phyloP scores from a whole-genome alignment of 2,888 invertebrate species.

The Drosophila parthenogenetica region DNA sequence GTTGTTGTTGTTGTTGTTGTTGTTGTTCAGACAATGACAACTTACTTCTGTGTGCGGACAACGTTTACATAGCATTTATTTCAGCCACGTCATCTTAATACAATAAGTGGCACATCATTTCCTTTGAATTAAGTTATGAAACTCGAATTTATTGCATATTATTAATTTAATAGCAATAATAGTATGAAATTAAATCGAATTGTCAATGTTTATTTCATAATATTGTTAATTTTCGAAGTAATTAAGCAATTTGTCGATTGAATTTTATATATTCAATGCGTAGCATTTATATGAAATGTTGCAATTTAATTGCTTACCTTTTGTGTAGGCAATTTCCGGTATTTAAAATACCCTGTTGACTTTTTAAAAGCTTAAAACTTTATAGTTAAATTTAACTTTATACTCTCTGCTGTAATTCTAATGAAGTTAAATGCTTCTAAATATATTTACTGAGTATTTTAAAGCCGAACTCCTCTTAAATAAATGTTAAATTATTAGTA shows the following conservation, averaged over 20 bases:
- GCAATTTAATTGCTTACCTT: conserved; percentile 11
- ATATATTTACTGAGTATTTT: neutral
- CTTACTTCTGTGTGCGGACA: conserved; percentile 27
- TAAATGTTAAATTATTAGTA: conserved; percentile 10
- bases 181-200: neutral
- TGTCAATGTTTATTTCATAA: neutral
- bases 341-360: neutral
- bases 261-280: conserved; percentile 2
- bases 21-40: conserved; percentile 39
- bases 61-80: conserved; percentile 34
- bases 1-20: conserved; percentile 18
- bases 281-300: neutral
- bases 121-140: conserved; percentile 38
- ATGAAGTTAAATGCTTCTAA: neutral
- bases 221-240: conserved; percentile 5
- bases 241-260: conserved; percentile 31
- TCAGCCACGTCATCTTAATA: conserved; percentile 45
- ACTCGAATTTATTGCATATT: conserved; percentile 13
- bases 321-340: conserved; percentile 2
- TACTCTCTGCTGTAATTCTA: neutral
- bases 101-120: conserved; percentile 57
- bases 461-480: neutral
- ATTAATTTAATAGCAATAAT: conserved; percentile 4
- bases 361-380: neutral
- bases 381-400: neutral